A percentile compares a stretch with the other conserved stretches of the same genome.
Evolutionary conservation across 2,888 invertebrate genomes (phyloP).

Genomic region (Drosophila fungiperda): DNA sequence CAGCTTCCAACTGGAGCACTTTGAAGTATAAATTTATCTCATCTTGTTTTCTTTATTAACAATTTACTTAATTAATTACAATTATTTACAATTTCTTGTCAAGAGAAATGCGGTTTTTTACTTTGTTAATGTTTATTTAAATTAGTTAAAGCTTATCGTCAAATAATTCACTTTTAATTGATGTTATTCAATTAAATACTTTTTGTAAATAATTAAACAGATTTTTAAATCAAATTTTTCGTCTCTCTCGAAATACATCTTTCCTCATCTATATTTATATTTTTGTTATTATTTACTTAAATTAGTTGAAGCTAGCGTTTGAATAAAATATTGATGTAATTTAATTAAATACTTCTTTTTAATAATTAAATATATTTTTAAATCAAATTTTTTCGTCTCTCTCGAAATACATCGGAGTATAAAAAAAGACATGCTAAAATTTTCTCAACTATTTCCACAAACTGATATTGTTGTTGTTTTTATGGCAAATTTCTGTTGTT

Average conservation of each 20-base stretch:
- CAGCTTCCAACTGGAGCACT: not conserved
- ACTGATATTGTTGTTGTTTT: not conserved
- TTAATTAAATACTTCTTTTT: not conserved
- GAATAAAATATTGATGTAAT: not conserved
- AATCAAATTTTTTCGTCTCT: not conserved
- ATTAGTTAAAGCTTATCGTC: not conserved
- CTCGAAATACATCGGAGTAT: not conserved
- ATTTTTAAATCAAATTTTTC: not conserved
- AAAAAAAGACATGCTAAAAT: not conserved
- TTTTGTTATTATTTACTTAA: too few species aligned
- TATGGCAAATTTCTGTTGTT: not conserved
- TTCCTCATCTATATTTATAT: too few species aligned
- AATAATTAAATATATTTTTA: not conserved
- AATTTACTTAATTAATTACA: not conserved
- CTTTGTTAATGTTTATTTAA: not conserved
- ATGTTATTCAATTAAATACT: not conserved
- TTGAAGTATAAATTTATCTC: not conserved
- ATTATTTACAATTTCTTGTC: not conserved
- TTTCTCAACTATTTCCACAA: not conserved
- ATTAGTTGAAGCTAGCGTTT: too few species aligned
- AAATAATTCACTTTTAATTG: not conserved
- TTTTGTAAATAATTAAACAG: not conserved
- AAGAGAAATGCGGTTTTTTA: not conserved
- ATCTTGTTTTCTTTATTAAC: too few species aligned
- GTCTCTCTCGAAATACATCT: too few species aligned